Evolutionary conservation across 1,140 invertebrate species (phyloP), one percentile per base, ranked within the genome.

Genomic region (Sitobion miscanthi): DNA sequence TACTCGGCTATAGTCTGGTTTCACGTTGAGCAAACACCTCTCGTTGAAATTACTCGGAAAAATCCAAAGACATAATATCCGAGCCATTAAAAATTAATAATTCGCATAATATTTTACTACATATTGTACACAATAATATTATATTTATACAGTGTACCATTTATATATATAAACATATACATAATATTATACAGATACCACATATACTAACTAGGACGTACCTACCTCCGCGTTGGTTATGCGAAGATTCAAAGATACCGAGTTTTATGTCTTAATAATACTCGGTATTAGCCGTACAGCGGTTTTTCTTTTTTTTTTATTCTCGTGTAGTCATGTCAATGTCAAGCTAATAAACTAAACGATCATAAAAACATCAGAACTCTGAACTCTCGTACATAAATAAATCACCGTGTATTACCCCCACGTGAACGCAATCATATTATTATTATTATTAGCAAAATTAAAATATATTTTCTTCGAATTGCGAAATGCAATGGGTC

Each of bases 291-390:
- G 47, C 49, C 49, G 49, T 38, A 54, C 45, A 35, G n/a, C 20
- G n/a, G 45, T 52, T 54, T 35, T 88, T 54, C 6, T 47, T 86
- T 86, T 49, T 86, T 49, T 38, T n/a, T 90, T 90, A 62, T 90
- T 35, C 88, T 54, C 88, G 8, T 45, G n/a, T 77, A 77, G 62
- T n/a, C 62, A 77, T 77, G 88, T 90, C 88, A 62, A 90, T 90
- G 54, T 90, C 88, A 62, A 90, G 88, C 88, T 62, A 90, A 90
- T 90, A 90, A 90, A 90, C 88, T 90, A 90, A 90, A 57, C 88
- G 52, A 62, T 62, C 88, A n/a, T 90, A 90, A 90, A 90, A 90
- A 90, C 87, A 20, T 88, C 87, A 49, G 38, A 88, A 90, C 35
- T 62, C 54, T 62, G 35, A 90, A 90, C 52, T 62, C 52, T 62